Base-by-base conservation (phyloP, 2,797 vertebrate genomes). In the Gymnopithys bicolor region DNA sequence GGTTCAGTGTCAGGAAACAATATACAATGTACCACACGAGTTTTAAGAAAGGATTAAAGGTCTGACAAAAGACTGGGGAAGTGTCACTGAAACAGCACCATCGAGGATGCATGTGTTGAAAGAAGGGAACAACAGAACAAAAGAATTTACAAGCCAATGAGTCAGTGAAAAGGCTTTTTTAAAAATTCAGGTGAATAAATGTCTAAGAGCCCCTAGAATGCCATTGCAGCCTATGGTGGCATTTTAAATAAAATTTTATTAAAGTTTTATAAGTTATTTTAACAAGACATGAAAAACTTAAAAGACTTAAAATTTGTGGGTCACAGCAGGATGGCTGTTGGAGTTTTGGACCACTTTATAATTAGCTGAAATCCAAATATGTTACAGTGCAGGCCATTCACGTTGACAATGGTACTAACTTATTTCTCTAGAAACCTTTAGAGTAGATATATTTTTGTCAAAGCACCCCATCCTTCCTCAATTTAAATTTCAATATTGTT, bases 371-470 rank as follows among this genome's bases (percentile, higher is more conserved):
- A 97, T 97, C 97, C 97, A 96, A 97, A 97, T 97, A 95, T 96
- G 77, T 94, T 97, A 90, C 84, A 97, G 97, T 98, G 97, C 97
- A 97, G 97, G 97, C 97, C 96, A 84, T 97, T 98, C 97, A 97
- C 96, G 96, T 98, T 98, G 97, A 97, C 97, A 98, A 97, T 98
- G 98, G 97, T 98, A 98, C 98, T 98, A 97, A 97, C 97, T 97
- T 97, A 97, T 97, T 97, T 97, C 97, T 97, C 59, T 95, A 96
- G 95, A 97, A 97, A 96, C 97, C 76, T 46, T 96, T 98, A 98
- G 97, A 98, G 94, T 98, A 98, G 97, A 92, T 97, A 95, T 98
- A 97, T 98, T 98, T 98, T 98, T 98, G 97, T 97, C 97, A 96
- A 95, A 98, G 96, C 95, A 94, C 95, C 96, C 96, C 96, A 95